A percentile compares a stretch with the other conserved stretches of the same genome.
phyloP scores from a whole-genome alignment of 2,888 invertebrate genomes.

The Trichopria drosophilae region DNA sequence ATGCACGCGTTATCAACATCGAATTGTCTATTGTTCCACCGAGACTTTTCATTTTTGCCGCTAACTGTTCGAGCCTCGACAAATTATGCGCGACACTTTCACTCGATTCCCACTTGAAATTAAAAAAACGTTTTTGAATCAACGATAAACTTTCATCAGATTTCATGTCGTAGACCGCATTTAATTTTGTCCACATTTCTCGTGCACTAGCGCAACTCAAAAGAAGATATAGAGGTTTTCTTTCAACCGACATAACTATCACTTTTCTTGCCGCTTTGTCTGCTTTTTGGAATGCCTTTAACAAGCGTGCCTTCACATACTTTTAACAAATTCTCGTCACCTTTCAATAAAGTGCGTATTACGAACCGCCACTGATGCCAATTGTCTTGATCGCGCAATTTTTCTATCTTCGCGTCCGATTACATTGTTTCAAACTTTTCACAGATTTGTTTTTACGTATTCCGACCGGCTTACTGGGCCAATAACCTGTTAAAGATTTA shows the following conservation, averaged over 20 bases:
- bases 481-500: no score
- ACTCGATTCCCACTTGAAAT: no score
- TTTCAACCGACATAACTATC: conserved; percentile 36
- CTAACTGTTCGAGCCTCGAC: no score
- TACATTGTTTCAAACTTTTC: no score
- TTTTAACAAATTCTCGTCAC: conserved; percentile 15
- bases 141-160: no score
- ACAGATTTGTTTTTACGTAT: no score
- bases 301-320: conserved; percentile 21
- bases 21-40: conserved; percentile 22
- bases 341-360: conserved; percentile 22
- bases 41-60: conserved; percentile 28
- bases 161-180: conserved; percentile 33
- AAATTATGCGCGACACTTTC: no score
- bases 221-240: conserved; percentile 34
- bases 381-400: conserved; percentile 36
- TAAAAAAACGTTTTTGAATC: no score
- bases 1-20: conserved; percentile 32
- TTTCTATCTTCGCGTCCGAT: conserved; percentile 34
- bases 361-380: conserved; percentile 29
- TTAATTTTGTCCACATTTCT: conserved; percentile 34
- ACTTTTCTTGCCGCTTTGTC: conserved; percentile 35
- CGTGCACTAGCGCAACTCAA: conserved; percentile 32
- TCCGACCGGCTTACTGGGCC: no score
- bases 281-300: conserved; percentile 27